These are phyloP conservation scores for Aegithalos caudatus DNA, from an alignment of 2,113 vertebrate species.

Conservation along the genomic window DNA sequence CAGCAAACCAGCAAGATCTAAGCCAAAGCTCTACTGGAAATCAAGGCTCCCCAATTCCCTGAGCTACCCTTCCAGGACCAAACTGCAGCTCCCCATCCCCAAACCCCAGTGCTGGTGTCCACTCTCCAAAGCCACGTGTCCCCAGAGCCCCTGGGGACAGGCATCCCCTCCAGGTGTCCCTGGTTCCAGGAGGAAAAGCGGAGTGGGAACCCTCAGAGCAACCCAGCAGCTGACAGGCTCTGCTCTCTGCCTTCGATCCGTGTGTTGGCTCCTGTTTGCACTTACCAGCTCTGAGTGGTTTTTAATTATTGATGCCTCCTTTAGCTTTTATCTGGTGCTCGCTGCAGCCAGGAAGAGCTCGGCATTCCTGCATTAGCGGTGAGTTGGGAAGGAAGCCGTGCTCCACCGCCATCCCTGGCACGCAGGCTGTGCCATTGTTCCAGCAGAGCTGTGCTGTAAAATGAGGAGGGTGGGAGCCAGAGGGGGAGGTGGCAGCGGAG, in stretches of 20 bases:
- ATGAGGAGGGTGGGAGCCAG: background rate
- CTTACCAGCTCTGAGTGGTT: conserved; percentile 52
- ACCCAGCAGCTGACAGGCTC: background rate
- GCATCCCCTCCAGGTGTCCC: background rate
- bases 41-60: background rate
- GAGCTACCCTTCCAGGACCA: rapidly evolving
- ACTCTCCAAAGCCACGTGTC: background rate
- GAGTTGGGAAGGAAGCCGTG: conserved; percentile 15
- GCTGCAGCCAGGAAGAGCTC: conserved; percentile 22
- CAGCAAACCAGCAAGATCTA: background rate
- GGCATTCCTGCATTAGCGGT: conserved; percentile 49
- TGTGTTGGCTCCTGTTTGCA: conserved; percentile 32
- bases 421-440: background rate
- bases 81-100: background rate
- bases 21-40: background rate
- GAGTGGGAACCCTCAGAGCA: background rate
- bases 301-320: conserved; percentile 72
- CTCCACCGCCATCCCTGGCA: background rate
- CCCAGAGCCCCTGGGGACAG: background rate
- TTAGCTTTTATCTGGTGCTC: conserved; percentile 46
- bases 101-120: background rate
- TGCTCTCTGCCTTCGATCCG: background rate
- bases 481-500: background rate
- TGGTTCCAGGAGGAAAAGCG: background rate
- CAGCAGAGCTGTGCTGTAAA: background rate